phyloP scores from a whole-genome alignment of 2,113 vertebrate genomes.

The Tupaia tana region DNA sequence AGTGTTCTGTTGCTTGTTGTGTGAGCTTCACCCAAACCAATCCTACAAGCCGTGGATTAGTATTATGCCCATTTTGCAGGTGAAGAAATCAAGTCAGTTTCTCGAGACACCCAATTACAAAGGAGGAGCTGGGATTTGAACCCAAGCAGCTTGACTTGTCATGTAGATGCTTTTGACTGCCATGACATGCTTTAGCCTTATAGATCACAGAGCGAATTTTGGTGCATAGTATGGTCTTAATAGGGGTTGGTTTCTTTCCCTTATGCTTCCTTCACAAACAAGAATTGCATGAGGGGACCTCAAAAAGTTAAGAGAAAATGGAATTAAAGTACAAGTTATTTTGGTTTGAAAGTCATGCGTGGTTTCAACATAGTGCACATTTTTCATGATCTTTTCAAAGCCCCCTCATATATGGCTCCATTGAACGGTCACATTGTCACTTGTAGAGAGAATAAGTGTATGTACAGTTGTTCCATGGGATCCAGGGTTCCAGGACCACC shows the following conservation, averaged over 20 bases:
- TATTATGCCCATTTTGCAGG: not conserved
- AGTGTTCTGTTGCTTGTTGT: not conserved
- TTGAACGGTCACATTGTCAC: accelerated
- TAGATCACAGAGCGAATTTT: too few relatives aligned
- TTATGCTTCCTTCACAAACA: not conserved
- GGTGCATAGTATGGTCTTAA: not conserved
- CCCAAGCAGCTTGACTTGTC: not conserved
- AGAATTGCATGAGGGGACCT: not conserved
- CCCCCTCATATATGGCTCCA: not conserved
- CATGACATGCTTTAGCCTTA: not conserved
- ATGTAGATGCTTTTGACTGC: too few relatives aligned
- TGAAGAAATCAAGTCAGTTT: not conserved
- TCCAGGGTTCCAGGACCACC: too few relatives aligned
- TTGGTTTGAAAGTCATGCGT: too few relatives aligned
- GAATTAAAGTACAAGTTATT: too few relatives aligned
- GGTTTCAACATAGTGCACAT: too few relatives aligned
- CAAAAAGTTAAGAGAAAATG: too few relatives aligned
- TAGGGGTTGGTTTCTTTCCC: accelerated
- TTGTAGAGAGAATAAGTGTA: not conserved
- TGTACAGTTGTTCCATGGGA: too few relatives aligned
- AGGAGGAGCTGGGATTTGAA: not conserved
- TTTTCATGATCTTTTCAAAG: too few relatives aligned
- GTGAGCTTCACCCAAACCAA: not conserved
- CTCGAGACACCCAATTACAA: not conserved
- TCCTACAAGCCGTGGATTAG: not conserved